phyloP scores from a whole-genome alignment of 2,888 invertebrate species.

The Agelastica alni region DNA sequence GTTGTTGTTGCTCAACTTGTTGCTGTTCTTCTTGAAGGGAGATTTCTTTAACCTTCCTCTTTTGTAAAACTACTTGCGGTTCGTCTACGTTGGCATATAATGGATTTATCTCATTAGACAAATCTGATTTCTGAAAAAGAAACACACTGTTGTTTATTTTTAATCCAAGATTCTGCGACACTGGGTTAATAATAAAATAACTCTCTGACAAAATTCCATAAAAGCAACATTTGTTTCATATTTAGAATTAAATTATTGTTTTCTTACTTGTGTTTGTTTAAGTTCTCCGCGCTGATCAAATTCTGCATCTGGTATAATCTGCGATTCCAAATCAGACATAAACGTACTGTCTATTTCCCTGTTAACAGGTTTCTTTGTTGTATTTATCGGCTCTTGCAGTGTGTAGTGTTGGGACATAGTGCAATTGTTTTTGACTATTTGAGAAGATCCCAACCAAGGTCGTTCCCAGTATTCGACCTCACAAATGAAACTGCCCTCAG shows the following conservation, averaged over 20 bases:
- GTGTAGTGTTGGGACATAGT: constrained; percentile 62
- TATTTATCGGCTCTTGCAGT: constrained; percentile 21
- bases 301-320: constrained; percentile 42
- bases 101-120: not conserved
- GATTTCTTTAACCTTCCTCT: no score
- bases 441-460: constrained; percentile 67
- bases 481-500: constrained; percentile 54
- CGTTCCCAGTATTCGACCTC: constrained; percentile 67
- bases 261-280: no score
- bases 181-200: no score
- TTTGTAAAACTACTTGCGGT: constrained; percentile 8
- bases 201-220: no score
- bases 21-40: not conserved
- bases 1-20: no score
- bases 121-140: no score
- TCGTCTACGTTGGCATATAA: not conserved
- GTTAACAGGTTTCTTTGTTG: constrained; percentile 19
- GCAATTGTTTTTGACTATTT: constrained; percentile 69
- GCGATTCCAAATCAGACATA: constrained; percentile 50
- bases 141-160: no score
- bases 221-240: no score
- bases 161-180: no score
- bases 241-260: not conserved
- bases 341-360: constrained; percentile 44
- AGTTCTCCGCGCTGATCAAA: constrained; percentile 20